phyloP scores from a whole-genome alignment of 2,113 vertebrate species.

The Isichthys henryi region DNA sequence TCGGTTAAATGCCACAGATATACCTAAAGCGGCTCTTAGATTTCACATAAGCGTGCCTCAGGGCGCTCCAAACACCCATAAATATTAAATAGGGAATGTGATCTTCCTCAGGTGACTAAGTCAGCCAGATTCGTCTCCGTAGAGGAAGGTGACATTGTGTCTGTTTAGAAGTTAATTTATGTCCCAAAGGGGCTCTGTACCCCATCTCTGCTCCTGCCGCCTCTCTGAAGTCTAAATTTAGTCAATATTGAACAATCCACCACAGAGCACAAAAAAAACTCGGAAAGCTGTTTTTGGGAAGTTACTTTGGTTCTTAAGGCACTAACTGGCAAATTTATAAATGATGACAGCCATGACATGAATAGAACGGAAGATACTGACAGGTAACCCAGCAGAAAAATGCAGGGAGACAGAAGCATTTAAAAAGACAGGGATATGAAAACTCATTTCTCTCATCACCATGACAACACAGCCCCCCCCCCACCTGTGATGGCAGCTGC shows the following conservation, averaged over 20 bases:
- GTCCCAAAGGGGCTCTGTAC: not conserved
- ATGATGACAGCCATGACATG: not conserved
- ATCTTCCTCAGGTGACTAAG: not conserved
- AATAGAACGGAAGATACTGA: not conserved
- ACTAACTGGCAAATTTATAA: not conserved
- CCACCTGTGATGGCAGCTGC: conserved; percentile 83
- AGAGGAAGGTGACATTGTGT: not conserved
- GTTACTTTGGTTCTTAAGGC: not conserved
- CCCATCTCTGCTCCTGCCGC: not conserved
- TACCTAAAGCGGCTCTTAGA: not conserved
- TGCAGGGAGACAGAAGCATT: not conserved
- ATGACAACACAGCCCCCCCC: not conserved
- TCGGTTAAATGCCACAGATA: not conserved
- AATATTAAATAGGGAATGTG: not conserved
- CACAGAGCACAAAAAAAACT: not conserved
- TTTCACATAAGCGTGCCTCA: not conserved
- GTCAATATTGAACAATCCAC: not conserved
- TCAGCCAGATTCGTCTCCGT: not conserved
- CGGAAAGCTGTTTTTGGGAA: not conserved
- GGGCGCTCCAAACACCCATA: not conserved
- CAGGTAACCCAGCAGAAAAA: not conserved
- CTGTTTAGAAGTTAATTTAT: not conserved
- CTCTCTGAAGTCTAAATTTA: not conserved
- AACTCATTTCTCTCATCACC: not conserved
- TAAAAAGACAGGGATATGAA: not conserved